Base-by-base conservation (phyloP, 1,140 invertebrate species). In the Zaprionus tsacasi region DNA sequence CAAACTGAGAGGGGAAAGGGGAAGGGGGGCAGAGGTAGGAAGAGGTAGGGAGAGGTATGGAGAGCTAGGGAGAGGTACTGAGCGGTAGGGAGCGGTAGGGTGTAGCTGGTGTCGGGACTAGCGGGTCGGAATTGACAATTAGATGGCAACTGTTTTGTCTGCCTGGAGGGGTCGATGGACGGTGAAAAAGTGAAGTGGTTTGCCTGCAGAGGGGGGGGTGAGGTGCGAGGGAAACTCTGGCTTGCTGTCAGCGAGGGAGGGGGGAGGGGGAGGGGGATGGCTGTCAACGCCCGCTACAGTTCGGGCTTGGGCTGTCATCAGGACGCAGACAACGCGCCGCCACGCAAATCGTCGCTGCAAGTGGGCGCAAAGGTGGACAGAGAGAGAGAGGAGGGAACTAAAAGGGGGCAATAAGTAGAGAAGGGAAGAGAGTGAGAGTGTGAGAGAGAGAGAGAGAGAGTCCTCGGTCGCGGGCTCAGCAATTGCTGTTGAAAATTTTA, bases 401-500 rank as follows among this genome's bases (percentile, higher is more conserved):
- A 21, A 2, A 43, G 38, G 6, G 21, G 21, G 17, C 1, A n/a
- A 21, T 21, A 21, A 2, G 2, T 21, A 30, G 8, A 17, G 25
- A 21, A 21, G 21, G 21, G 21, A 21, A 11, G 13, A 8, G 25
- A 12, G 25, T 10, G 35, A 30, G 55, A 30, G 8, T 6, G 17
- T 13, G 11, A n/a, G 15, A 21, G 35, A 4, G 30, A 13, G 27
- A 40, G 7, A 21, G 3, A 1, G 27, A 2, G 27, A 1, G 25
- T 25, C 27, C 4, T 12, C 1, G 15, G 25, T 35, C 5, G n/a
- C 21, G 40, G 11, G 7, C 40, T n/a, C 25, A 7, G 43, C 48
- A 64, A 17, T 77, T 81, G 79, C 81, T 82, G 75, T 76, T 83
- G 58, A 64, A 82, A 74, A 68, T 82, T 76, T 77, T 75, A 70